Percentiles rank a stretch among this genome's conserved stretches.
These are phyloP conservation scores for Hypotaenidia philippensis DNA, from an alignment of 2,797 vertebrate species.

Conservation along the genomic window DNA sequence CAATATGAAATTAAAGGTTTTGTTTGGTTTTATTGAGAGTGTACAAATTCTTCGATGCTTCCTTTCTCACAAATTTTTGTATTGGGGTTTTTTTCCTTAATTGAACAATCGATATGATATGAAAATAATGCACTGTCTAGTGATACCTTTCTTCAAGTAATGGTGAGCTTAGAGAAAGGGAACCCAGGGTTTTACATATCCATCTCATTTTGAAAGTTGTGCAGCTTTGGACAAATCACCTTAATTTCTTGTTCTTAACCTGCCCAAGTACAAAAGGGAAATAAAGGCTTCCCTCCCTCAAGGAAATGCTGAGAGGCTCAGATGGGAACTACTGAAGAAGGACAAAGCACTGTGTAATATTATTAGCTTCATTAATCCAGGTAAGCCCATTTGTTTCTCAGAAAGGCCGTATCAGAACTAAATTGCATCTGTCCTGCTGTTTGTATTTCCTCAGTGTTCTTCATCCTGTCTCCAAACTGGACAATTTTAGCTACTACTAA, in stretches of 20 bases:
- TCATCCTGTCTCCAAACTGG: neutral
- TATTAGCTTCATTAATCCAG: constrained; percentile 20
- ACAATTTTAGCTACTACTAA: constrained; percentile 24
- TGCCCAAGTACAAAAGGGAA: neutral
- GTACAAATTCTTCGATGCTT: neutral
- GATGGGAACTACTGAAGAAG: neutral
- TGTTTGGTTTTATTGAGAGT: neutral
- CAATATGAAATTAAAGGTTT: neutral
- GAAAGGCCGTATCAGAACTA: constrained; percentile 1
- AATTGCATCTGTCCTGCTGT: constrained; percentile 9
- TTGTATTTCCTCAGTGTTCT: constrained; percentile 27
- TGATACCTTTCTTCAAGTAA: neutral
- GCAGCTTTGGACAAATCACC: neutral
- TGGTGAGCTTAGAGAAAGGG: neutral
- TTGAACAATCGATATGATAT: neutral
- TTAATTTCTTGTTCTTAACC: constrained; percentile 21
- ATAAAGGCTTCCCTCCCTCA: neutral
- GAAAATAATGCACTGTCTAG: neutral
- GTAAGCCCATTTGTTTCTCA: constrained; percentile 30
- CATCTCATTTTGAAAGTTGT: neutral
- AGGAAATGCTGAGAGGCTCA: neutral
- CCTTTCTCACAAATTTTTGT: neutral
- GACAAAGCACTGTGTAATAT: neutral
- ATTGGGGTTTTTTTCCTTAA: neutral
- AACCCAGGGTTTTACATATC: neutral